These are phyloP conservation scores for Gallinago nigripennis DNA, from an alignment of 2,797 vertebrate species.

Conservation along the genomic window DNA sequence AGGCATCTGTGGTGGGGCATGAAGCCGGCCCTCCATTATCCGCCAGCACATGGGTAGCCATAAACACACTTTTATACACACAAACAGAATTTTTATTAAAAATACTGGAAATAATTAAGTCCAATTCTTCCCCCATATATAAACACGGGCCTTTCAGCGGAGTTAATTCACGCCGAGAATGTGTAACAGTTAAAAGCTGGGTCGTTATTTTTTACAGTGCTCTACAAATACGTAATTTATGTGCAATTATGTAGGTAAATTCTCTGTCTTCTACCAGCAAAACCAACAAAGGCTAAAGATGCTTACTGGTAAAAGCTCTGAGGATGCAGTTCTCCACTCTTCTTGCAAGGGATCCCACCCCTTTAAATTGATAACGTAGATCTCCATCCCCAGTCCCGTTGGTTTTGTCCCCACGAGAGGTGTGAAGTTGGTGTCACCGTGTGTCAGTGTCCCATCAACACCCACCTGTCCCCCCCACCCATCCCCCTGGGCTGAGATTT, in stretches of 20 bases:
- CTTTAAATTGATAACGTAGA: background rate
- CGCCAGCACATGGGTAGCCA: background rate
- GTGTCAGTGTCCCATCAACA: background rate
- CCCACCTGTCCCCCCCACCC: background rate
- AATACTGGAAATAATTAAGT: background rate
- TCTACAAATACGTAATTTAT: background rate
- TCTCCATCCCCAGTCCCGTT: rapidly evolving
- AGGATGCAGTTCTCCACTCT: too few relatives aligned
- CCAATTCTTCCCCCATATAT: background rate
- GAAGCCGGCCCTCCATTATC: background rate
- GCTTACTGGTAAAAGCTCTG: rapidly evolving
- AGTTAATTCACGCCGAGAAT: background rate
- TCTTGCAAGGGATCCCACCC: background rate
- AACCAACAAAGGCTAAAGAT: background rate
- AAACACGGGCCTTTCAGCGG: background rate
- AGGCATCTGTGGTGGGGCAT: background rate
- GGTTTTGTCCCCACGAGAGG: background rate
- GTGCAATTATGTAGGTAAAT: background rate
- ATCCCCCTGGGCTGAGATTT: rapidly evolving
- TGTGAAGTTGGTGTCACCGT: background rate
- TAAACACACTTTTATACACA: background rate
- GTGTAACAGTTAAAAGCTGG: background rate
- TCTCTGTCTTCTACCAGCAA: background rate
- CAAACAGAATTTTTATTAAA: background rate
- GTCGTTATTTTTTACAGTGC: background rate